These are phyloP conservation scores for Urocitellus parryii DNA, from an alignment of 2,113 vertebrate species.

Conservation along the genomic window DNA sequence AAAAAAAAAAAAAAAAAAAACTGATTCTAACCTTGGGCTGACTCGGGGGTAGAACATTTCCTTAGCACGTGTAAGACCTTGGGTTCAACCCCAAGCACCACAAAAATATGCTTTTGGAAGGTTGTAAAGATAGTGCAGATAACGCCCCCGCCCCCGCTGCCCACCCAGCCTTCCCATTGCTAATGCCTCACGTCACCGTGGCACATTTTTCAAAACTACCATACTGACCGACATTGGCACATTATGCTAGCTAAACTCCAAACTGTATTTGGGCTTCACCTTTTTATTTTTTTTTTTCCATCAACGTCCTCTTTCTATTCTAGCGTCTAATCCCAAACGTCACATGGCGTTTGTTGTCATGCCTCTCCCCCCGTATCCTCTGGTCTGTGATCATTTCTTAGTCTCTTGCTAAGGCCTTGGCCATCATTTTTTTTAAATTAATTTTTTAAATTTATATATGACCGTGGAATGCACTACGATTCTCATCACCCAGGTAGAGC, in stretches of 20 bases:
- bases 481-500: too few species aligned
- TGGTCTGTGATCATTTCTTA: neutral
- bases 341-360: neutral
- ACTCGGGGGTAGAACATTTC: neutral
- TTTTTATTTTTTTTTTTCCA: neutral
- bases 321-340: neutral
- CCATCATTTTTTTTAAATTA: neutral
- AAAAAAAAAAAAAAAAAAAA: too few species aligned
- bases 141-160: neutral
- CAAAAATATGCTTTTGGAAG: neutral
- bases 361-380: neutral
- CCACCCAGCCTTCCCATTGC: neutral
- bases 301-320: neutral
- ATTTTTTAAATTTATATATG: too few species aligned
- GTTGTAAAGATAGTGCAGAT: neutral
- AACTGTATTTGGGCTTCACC: neutral
- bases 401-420: neutral
- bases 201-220: neutral
- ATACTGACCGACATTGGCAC: neutral
- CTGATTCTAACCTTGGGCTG: neutral
- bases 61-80: neutral
- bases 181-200: neutral
- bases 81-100: neutral
- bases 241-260: neutral
- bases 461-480: too few species aligned